Evolutionary conservation across 2,113 vertebrate species (phyloP).

Genomic region (Campylomormyrus tamandua): DNA sequence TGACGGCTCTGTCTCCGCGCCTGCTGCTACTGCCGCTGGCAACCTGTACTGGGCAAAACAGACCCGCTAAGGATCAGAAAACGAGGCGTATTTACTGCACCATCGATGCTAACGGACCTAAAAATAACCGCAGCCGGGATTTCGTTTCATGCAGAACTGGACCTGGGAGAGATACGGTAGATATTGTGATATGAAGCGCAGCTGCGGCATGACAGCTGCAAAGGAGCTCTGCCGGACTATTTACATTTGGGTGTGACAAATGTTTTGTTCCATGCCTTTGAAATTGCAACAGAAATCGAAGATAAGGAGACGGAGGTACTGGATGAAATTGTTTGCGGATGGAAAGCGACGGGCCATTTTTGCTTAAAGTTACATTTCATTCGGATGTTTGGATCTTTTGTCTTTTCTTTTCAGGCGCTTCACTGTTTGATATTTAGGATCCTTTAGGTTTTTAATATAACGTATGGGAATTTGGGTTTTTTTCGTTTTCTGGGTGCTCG

Average conservation of each 20-base stretch:
- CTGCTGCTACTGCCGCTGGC: neutral
- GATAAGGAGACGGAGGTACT: neutral
- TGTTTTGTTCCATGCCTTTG: conserved; percentile 24
- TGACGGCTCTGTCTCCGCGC: neutral
- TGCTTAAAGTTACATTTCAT: neutral
- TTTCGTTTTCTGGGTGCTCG: conserved; percentile 38
- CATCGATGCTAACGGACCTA: neutral
- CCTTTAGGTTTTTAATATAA: conserved; percentile 31
- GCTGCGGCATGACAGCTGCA: conserved; percentile 29
- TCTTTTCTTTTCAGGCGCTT: neutral
- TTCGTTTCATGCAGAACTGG: neutral
- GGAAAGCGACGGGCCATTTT: conserved; percentile 11
- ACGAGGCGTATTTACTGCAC: neutral
- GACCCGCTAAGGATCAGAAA: neutral
- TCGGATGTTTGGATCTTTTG: conserved; percentile 37
- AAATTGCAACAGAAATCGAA: conserved; percentile 10
- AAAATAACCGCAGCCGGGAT: neutral
- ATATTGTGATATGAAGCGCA: conserved; percentile 10
- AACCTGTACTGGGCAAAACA: neutral
- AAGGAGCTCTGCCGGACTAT: conserved; percentile 12
- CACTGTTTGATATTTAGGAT: conserved; percentile 4
- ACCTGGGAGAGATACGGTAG: neutral
- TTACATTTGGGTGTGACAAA: conserved; percentile 48
- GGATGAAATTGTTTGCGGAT: neutral
- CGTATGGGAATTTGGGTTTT: conserved; percentile 27